These are phyloP conservation scores for Alectura lathami DNA, from an alignment of 2,113 vertebrate genomes.

Conservation along the genomic window DNA sequence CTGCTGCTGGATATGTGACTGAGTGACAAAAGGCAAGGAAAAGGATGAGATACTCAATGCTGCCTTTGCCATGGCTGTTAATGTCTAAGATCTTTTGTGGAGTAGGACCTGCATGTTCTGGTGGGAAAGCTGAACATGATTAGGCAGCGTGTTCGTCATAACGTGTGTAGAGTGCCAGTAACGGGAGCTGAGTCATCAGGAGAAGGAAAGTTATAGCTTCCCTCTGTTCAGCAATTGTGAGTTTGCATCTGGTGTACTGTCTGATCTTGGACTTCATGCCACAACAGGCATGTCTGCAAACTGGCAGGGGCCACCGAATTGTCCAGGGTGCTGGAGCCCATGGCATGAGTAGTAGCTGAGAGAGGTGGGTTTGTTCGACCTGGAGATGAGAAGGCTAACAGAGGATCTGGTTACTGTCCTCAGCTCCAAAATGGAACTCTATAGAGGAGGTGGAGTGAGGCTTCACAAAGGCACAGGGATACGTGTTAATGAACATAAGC, in stretches of 20 bases:
- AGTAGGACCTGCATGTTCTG: neutral
- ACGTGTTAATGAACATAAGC: neutral
- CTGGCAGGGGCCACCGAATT: neutral
- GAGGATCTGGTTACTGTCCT: neutral
- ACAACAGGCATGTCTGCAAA: neutral
- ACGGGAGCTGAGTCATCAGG: neutral
- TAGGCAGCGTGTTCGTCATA: neutral
- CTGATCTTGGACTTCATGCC: neutral
- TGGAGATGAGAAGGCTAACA: neutral
- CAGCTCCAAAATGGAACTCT: neutral
- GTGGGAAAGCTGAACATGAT: neutral
- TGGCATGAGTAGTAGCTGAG: neutral
- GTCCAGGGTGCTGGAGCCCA: neutral
- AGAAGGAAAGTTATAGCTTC: neutral
- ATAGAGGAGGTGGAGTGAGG: neutral
- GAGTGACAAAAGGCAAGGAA: neutral
- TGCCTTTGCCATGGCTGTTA: neutral
- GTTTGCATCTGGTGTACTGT: neutral
- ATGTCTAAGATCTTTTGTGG: neutral
- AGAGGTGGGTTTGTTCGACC: neutral
- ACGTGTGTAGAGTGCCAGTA: neutral
- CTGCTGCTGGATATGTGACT: neutral
- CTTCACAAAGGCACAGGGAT: neutral
- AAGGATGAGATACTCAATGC: neutral
- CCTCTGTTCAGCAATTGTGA: neutral